These are phyloP conservation scores for Erebia epiphron DNA, from an alignment of 2,888 invertebrate genomes.

Conservation along the genomic window DNA sequence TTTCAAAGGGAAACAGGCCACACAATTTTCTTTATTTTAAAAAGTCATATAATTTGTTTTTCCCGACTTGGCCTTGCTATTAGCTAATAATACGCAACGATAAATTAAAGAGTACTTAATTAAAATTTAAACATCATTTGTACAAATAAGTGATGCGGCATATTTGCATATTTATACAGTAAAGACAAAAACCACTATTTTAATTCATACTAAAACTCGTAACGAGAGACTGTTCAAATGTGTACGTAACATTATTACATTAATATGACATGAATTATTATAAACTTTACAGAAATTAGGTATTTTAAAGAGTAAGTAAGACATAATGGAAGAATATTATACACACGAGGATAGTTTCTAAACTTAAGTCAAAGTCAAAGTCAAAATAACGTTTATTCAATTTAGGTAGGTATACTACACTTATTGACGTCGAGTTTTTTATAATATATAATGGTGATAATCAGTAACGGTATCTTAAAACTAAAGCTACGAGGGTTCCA, in stretches of 20 bases:
- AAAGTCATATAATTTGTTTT: background rate
- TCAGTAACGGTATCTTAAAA: too few relatives aligned
- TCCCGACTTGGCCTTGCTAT: slow-evolving; percentile 35
- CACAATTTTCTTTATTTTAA: background rate
- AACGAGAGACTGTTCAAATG: slow-evolving; percentile 8
- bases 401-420: too few relatives aligned
- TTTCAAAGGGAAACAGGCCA: too few relatives aligned
- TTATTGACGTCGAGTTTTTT: too few relatives aligned
- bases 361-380: too few relatives aligned
- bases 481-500: too few relatives aligned
- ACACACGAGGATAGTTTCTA: too few relatives aligned
- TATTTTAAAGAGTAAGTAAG: background rate
- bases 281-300: background rate
- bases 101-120: slow-evolving; percentile 5
- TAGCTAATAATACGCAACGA: slow-evolving; percentile 13
- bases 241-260: slow-evolving; percentile 5
- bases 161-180: slow-evolving; percentile 9
- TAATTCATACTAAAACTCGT: slow-evolving; percentile 2
- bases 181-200: slow-evolving; percentile 8
- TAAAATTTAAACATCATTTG: slow-evolving; percentile 11
- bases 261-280: slow-evolving; percentile 7
- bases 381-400: too few relatives aligned
- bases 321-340: background rate
- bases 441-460: too few relatives aligned
- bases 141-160: slow-evolving; percentile 10